Evolutionary conservation across 2,797 vertebrate genomes (phyloP).

Genomic region (Aselliscus stoliczkanus): DNA sequence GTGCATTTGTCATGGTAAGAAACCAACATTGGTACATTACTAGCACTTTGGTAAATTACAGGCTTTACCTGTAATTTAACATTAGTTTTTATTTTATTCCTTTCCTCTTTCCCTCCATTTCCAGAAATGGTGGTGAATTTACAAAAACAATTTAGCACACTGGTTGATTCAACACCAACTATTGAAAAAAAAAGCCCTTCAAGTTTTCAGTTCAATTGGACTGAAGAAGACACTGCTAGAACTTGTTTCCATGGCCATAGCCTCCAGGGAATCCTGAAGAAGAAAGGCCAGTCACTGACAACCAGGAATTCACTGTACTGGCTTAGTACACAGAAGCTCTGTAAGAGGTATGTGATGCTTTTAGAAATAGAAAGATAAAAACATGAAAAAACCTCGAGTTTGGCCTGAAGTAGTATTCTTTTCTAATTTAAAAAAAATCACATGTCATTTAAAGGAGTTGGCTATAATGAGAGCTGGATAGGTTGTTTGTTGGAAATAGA

Average conservation of each 20-base stretch:
- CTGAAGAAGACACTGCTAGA: slow-evolving; percentile 72
- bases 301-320: slow-evolving; percentile 83
- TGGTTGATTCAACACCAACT: slow-evolving; percentile 68
- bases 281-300: slow-evolving; percentile 60
- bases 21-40: fast-evolving
- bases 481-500: neutral
- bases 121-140: slow-evolving; percentile 85
- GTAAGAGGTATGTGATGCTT: slow-evolving; percentile 69
- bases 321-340: slow-evolving; percentile 82
- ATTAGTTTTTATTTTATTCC: neutral
- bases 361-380: neutral
- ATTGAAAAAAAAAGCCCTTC: slow-evolving; percentile 75
- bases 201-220: slow-evolving; percentile 87
- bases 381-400: neutral
- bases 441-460: neutral
- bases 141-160: slow-evolving; percentile 82
- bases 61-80: neutral
- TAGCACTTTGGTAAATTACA: neutral
- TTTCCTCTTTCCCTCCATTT: slow-evolving; percentile 50
- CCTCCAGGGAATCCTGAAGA: slow-evolving; percentile 79
- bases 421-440: neutral
- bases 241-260: slow-evolving; percentile 83
- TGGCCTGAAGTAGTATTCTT: neutral
- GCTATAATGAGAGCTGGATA: neutral
- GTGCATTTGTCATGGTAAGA: neutral